These are phyloP conservation scores for Polyergus mexicanus DNA, from an alignment of 1,140 invertebrate species.

Conservation along the genomic window DNA sequence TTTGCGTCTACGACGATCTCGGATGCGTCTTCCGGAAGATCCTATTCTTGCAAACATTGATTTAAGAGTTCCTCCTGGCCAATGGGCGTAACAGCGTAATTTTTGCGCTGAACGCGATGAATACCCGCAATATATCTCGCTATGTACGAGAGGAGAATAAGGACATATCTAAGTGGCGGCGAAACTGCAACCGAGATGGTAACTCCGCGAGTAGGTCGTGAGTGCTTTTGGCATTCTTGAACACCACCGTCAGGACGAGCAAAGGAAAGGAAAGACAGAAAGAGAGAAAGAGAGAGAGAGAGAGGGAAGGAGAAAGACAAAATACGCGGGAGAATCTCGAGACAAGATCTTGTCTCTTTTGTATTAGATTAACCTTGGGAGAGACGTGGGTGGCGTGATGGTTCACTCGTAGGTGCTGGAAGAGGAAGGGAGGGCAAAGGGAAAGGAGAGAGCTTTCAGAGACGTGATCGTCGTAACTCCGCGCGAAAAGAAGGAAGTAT, in stretches of 20 bases:
- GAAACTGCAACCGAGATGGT: slow-evolving; percentile 18
- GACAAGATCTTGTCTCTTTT: slow-evolving; percentile 43
- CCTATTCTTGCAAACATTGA: slow-evolving; percentile 35
- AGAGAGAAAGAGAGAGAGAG: slow-evolving; percentile 3
- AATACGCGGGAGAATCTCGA: not conserved
- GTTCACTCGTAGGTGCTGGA: not conserved
- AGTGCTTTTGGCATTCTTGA: slow-evolving; percentile 42
- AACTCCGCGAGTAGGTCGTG: slow-evolving; percentile 23
- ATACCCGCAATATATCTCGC: slow-evolving; percentile 44
- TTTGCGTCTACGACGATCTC: not conserved
- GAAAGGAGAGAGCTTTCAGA: slow-evolving; percentile 14
- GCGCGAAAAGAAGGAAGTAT: slow-evolving; percentile 12
- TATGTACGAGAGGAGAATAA: slow-evolving; percentile 30
- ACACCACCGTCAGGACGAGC: not conserved
- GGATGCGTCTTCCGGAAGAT: not conserved
- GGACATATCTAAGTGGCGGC: slow-evolving; percentile 36
- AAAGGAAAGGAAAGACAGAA: not conserved
- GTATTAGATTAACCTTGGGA: slow-evolving; percentile 52
- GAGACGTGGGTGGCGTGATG: not conserved
- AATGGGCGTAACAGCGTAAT: not conserved
- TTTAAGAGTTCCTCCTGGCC: slow-evolving; percentile 48
- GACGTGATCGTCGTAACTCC: slow-evolving; percentile 30
- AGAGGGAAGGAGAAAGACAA: not conserved
- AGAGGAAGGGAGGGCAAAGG: not conserved
- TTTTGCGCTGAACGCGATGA: slow-evolving; percentile 52